These are phyloP conservation scores for Sprattus sprattus DNA, from an alignment of 2,113 vertebrate genomes.

Conservation along the genomic window DNA sequence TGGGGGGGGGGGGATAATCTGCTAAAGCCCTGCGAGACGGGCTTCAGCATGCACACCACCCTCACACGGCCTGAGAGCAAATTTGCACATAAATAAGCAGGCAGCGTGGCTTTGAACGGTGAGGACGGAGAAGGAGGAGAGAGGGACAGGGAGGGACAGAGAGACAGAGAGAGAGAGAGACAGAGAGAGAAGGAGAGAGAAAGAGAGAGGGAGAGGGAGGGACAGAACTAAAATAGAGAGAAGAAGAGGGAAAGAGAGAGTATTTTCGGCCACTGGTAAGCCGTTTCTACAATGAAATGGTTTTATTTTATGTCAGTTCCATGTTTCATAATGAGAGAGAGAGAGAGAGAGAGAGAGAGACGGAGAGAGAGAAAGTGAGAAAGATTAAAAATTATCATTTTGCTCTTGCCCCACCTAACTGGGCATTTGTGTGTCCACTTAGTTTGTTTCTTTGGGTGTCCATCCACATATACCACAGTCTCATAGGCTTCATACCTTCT, in stretches of 20 bases:
- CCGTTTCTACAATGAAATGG: neutral
- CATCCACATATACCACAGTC: too few relatives aligned
- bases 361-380: too few relatives aligned
- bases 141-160: conserved; percentile 30
- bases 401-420: neutral
- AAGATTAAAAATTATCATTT: neutral
- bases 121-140: conserved; percentile 32
- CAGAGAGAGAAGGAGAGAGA: neutral
- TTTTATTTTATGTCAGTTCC: neutral
- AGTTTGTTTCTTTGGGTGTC: neutral
- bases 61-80: conserved; percentile 76
- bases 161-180: conserved; percentile 46
- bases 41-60: conserved; percentile 78
- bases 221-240: too few relatives aligned
- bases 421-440: neutral
- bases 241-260: conserved; percentile 33
- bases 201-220: neutral
- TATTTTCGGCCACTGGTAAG: neutral
- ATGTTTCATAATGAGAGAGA: neutral
- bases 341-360: conserved; percentile 51
- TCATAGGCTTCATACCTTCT: too few relatives aligned
- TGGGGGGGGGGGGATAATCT: conserved; percentile 79
- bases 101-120: conserved; percentile 78
- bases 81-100: conserved; percentile 89
- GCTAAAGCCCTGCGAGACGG: conserved; percentile 80